Evolutionary conservation across 2,888 invertebrate species (phyloP).

Genomic region (Marronus borbonicus): DNA sequence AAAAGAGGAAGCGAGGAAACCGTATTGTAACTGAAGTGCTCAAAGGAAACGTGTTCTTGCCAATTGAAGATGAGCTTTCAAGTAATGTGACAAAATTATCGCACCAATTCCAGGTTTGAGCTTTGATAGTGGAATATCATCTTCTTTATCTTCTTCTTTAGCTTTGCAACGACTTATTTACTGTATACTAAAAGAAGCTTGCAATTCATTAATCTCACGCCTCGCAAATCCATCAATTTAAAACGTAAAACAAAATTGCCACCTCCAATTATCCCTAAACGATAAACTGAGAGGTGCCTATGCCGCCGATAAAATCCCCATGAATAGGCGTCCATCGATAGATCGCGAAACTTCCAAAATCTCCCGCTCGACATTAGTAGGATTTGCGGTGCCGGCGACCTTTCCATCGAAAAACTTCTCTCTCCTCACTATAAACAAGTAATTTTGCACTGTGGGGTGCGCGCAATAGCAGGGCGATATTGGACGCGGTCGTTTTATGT

Average conservation of each 20-base stretch:
- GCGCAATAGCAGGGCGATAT: conserved; percentile 48
- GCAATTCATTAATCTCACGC: no score
- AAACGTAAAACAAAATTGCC: conserved; percentile 1
- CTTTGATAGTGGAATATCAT: no score
- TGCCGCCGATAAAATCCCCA: conserved; percentile 3
- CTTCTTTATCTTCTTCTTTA: no score
- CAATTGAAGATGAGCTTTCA: no score
- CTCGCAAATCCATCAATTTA: no score
- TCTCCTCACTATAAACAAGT: conserved; percentile 42
- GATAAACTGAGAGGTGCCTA: neutral
- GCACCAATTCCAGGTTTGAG: no score
- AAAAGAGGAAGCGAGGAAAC: no score
- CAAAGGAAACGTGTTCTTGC: no score
- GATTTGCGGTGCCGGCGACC: conserved; percentile 30
- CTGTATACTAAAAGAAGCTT: no score
- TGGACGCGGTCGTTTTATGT: conserved; percentile 51
- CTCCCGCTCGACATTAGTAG: conserved; percentile 23
- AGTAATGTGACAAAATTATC: no score
- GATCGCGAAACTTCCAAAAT: conserved; percentile 18
- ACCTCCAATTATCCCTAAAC: neutral
- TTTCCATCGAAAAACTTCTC: conserved; percentile 34
- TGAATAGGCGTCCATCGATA: neutral
- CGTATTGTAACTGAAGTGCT: no score
- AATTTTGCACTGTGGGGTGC: conserved; percentile 41
- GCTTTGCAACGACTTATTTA: no score